These are phyloP conservation scores for Neogobius melanostomus DNA, from an alignment of 2,113 vertebrate species.

Conservation along the genomic window DNA sequence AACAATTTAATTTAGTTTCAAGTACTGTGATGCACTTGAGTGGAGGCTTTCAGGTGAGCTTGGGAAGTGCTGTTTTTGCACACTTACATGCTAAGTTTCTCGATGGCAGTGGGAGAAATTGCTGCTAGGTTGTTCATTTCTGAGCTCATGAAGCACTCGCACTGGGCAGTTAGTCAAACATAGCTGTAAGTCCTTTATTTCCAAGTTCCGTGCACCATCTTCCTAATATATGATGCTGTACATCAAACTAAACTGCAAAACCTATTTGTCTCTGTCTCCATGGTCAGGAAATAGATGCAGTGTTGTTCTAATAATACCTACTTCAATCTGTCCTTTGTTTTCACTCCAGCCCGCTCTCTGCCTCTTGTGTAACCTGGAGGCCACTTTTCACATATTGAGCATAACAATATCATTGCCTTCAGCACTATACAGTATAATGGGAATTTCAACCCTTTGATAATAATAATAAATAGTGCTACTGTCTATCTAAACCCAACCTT, in stretches of 20 bases:
- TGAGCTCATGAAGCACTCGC: not conserved
- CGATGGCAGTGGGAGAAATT: constrained; percentile 19
- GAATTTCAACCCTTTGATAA: not conserved
- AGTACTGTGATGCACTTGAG: constrained; percentile 54
- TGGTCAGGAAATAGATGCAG: not conserved
- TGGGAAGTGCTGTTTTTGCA: constrained; percentile 40
- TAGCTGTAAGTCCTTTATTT: no score
- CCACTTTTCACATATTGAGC: not conserved
- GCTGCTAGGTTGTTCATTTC: constrained; percentile 27
- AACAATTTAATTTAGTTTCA: constrained; percentile 63
- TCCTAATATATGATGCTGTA: no score
- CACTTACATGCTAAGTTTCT: constrained; percentile 21
- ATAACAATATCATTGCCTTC: not conserved
- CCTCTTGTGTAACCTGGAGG: not conserved
- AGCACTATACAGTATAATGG: no score
- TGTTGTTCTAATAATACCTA: constrained; percentile 4
- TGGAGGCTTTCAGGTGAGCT: constrained; percentile 54
- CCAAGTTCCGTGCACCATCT: no score
- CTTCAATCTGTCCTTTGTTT: not conserved
- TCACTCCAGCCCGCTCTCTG: not conserved
- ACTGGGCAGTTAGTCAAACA: not conserved
- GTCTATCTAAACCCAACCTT: not conserved
- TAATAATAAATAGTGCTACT: not conserved
- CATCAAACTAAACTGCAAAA: not conserved
- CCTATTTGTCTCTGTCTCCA: not conserved